These are phyloP conservation scores for Melinopterus prodromus DNA, from an alignment of 2,888 invertebrate genomes.

Conservation along the genomic window DNA sequence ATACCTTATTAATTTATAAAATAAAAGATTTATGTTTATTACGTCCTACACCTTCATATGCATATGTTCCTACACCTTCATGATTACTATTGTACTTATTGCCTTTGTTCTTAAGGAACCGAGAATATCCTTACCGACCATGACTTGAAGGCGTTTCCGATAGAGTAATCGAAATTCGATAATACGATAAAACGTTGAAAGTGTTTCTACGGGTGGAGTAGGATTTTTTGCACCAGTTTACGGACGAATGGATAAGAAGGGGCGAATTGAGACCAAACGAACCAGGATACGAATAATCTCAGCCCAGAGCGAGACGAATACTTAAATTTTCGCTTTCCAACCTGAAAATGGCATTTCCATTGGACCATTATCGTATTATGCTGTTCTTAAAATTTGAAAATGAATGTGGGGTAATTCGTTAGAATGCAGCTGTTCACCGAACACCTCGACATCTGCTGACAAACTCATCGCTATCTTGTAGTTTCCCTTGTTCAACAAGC, in stretches of 20 bases:
- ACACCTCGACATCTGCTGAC: too few species aligned
- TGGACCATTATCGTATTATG: not conserved
- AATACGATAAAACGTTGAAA: not conserved
- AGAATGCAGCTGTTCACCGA: too few species aligned
- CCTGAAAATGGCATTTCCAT: not conserved
- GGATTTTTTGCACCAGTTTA: not conserved
- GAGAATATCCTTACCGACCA: not conserved
- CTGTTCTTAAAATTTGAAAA: not conserved
- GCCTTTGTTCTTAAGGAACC: not conserved
- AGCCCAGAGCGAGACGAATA: not conserved
- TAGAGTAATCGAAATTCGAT: not conserved
- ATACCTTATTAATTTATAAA: too few species aligned
- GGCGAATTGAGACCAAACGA: not conserved
- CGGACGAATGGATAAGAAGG: not conserved
- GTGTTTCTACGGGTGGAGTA: not conserved
- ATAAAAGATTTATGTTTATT: too few species aligned
- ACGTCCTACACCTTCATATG: too few species aligned
- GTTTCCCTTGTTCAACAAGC: too few species aligned
- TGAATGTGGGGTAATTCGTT: not conserved
- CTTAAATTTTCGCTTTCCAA: not conserved
- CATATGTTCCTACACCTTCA: too few species aligned
- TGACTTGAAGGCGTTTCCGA: not conserved
- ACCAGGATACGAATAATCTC: not conserved
- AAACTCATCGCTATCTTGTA: too few species aligned
- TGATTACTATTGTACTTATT: not conserved